Evolutionary conservation across 2,113 vertebrate genomes (phyloP), one percentile per base, ranked within the genome.

Genomic region (Campylomormyrus tamandua): DNA sequence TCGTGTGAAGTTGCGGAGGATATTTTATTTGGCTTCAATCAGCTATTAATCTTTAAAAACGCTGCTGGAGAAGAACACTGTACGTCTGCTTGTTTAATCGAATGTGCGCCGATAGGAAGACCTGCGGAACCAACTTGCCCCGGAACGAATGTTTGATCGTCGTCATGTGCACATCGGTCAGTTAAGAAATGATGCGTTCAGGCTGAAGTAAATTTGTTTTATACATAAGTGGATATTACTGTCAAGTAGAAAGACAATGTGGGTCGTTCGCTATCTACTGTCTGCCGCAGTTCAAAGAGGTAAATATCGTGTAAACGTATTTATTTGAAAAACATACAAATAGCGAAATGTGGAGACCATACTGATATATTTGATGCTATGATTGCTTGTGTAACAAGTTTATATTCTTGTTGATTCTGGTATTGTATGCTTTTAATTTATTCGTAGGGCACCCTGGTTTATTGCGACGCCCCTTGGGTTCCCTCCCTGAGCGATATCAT

Each of bases 221-320:
- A 3, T 3, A 17, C 17, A 3, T 56, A 39, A 42, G 90, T 91
- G 90, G 84, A 31, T 56, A 3, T 56, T 86, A 83, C 90, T 48
- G 89, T 42, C 0, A 62, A 8, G 6, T 4, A 52, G 39, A 39
- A 56, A 45, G 3, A 87, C 0, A 0, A 96, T 96, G 96, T 96
- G 92, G 95, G 87, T 94, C 35, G 89, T 90, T 9, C 92, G 93
- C 27, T 90, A 92, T 8, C 50, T 95, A 83, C 5, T 95, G 52
- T 93, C 93, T 9, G 92, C 91, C 50, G 77, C 94, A 5, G 88
- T 91, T 3, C 91, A 92, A 2, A 94, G 88, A 93, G 93, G 96
- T 96, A 91, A 80, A 56, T 83, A 8, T 9, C 13, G 35, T 35
- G 11, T 70, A 70, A 31, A 31, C 3, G 62, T 58, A 42, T 21